Base-by-base conservation (phyloP, 2,113 vertebrate genomes). In the Aegithalos caudatus region DNA sequence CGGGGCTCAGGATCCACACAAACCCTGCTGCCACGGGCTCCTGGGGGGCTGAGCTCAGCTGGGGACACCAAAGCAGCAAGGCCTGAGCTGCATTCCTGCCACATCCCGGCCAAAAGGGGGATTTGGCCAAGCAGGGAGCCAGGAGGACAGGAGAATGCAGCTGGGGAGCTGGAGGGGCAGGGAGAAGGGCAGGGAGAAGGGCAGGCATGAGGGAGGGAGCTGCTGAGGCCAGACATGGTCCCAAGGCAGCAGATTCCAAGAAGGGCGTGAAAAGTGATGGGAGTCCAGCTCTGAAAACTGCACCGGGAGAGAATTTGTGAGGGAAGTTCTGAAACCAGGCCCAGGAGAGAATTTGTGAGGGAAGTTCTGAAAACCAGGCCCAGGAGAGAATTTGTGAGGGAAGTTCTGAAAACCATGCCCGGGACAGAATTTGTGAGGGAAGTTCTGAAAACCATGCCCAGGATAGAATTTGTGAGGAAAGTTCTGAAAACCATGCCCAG, bases 191-290 rank as follows among this genome's bases (percentile, higher is more conserved):
- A 81, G 48, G 38, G 47, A 69, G 45, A 42, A 76, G 47, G 33
- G 17, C 48, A 29, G 35, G 37, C 4, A 1, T 23, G 50, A 0
- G 0, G 29, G 35, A 71, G 35, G 50, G 47, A 88, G 56, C 33
- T 42, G 45, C 15, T 42, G 57, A n/a, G 16, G 25, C 6, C 74
- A 40, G 62, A 27, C 31, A 28, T 15, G 51, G 45, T 21, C 37
- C 76, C 17, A 6, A 37, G 27, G 8, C 14, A 51, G n/a, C 3
- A 3, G 6, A 7, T 35, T 47, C 31, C 42, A 19, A 33, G 70
- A 37, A 72, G 48, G 23, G 14, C 3, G 4, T 3, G 9, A 51
- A 73, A 60, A 35, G 33, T 4, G 6, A 5, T 1, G 9, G n/a
- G 47, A 80, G 57, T 42, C 33, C 42, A 19, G 29, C 37, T 33